Evolutionary conservation across 2,888 invertebrate species (phyloP), one percentile per base, ranked within the genome.

Genomic region (Cryptocheilus praepositus): DNA sequence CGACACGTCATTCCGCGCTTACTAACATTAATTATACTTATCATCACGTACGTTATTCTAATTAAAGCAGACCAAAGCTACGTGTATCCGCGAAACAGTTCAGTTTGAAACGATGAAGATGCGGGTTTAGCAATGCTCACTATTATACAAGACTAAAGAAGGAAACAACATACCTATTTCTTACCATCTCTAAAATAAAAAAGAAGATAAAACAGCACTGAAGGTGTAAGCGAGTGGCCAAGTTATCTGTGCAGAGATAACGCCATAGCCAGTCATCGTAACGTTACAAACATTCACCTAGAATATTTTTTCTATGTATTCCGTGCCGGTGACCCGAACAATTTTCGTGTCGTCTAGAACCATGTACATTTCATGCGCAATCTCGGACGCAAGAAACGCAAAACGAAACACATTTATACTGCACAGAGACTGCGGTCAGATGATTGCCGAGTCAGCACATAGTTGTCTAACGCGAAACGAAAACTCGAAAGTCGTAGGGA

Each of bases 91-190:
- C 13, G 4, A 11, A 36, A 36, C 36, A 11, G 36, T 36, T 36
- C 36, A 3, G 44, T 57, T 67, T 61, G 60, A 77, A 79, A 72
- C 64, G 63, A 74, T 74, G 71, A 74, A 68, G 73, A 67, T 74
- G 73, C 77, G 63, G 73, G 70, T 59, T 71, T 73, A 75, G 67
- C 76, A 77, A 81, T 81, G 84, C 84, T 84, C 85, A 81, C 74
- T 76, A 78, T 76, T 74, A 79, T 66, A 80, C 80, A 80, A 83
- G 73, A 81, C 71, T 81, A 76, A 78, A 65, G 59, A 60, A 64
- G 18, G 45, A 71, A 70, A 65, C 51, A 49, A 58, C 74, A 71
- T 71, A 71, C 51, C 61, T 80, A 62, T 77, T 70, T 73, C 76
- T 28, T 77, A 71, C 64, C 66, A 74, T 62, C 43, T 77, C 64